Evolutionary conservation across 2,888 invertebrate species (phyloP).

Genomic region (Lysandra coridon): DNA sequence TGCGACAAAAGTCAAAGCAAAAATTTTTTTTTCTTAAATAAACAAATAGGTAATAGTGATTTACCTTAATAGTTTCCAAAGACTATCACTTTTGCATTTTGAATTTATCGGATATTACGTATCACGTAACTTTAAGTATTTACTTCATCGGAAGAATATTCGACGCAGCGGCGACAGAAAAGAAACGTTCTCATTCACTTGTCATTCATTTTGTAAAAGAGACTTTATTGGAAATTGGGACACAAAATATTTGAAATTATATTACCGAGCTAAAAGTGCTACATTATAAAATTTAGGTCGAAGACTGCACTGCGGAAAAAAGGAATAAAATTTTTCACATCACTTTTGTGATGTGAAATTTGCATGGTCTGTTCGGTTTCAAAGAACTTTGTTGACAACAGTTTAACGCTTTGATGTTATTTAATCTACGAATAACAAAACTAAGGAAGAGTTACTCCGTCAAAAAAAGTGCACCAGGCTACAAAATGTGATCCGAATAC

Average conservation of each 20-base stretch:
- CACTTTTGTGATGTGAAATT: neutral
- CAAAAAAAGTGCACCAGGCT: too few relatives aligned
- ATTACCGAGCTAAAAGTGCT: neutral
- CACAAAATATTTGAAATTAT: neutral
- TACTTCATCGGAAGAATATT: neutral
- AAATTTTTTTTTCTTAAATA: too few relatives aligned
- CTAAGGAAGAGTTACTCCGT: too few relatives aligned
- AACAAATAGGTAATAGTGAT: too few relatives aligned
- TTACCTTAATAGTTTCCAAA: too few relatives aligned
- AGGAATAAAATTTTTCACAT: neutral
- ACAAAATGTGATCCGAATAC: too few relatives aligned
- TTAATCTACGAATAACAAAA: too few relatives aligned
- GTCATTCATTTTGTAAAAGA: neutral
- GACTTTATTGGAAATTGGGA: neutral
- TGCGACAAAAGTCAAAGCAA: too few relatives aligned
- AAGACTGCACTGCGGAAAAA: slow-evolving; percentile 25
- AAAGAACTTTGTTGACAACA: neutral
- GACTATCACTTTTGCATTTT: too few relatives aligned
- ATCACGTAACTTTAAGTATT: neutral
- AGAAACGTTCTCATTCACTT: neutral
- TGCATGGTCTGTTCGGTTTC: neutral
- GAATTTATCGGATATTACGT: neutral
- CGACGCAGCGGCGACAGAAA: neutral
- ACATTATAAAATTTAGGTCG: slow-evolving; percentile 10
- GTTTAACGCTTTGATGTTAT: neutral